phyloP scores from a whole-genome alignment of 2,113 vertebrate species.

The Microcebus lehilahytsara region DNA sequence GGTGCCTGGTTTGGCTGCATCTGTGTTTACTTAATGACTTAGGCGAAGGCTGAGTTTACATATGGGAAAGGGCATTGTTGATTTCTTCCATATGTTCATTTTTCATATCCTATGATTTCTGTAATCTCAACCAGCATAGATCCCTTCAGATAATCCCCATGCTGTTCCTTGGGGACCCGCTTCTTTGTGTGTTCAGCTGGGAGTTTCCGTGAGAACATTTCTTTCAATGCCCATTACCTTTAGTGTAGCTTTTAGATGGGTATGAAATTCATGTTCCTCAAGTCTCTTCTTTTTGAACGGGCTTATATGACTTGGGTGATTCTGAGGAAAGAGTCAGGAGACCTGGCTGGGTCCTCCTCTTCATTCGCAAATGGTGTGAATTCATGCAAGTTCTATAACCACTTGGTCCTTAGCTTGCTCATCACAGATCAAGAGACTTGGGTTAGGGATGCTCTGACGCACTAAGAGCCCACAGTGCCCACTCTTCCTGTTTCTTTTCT shows the following conservation, averaged over 20 bases:
- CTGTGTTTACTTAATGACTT: constrained; percentile 87
- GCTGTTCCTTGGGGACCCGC: constrained; percentile 34
- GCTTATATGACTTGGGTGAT: neutral
- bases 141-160: constrained; percentile 72
- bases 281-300: neutral
- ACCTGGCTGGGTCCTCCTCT: neutral
- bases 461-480: no score
- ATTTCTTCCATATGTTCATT: constrained; percentile 88
- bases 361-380: neutral
- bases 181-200: constrained; percentile 78
- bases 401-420: neutral
- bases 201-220: constrained; percentile 65
- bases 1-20: constrained; percentile 80
- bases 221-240: constrained; percentile 12
- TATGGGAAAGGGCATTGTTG: constrained; percentile 80
- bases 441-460: neutral
- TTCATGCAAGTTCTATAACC: neutral
- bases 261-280: neutral
- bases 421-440: neutral
- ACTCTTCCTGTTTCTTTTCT: neutral
- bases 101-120: constrained; percentile 83
- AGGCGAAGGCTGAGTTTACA: constrained; percentile 83
- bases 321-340: neutral
- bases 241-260: constrained; percentile 16
- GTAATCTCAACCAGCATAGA: constrained; percentile 76